These are phyloP conservation scores for Dicyrtomina minuta DNA, from an alignment of 2,888 invertebrate genomes.

Conservation along the genomic window DNA sequence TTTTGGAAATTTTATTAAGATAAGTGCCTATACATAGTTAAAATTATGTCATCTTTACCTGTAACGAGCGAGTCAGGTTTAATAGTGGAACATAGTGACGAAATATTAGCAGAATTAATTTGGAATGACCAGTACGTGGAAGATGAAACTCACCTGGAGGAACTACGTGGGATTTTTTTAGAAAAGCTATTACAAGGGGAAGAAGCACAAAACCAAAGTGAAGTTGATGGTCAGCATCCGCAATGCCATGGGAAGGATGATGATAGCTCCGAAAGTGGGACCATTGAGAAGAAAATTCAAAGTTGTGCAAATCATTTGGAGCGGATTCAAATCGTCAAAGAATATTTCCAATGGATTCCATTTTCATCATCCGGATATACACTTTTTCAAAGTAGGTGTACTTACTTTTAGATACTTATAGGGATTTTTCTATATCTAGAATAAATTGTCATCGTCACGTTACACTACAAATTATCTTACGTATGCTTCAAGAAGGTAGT, in stretches of 20 bases:
- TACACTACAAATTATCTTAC: too few relatives aligned
- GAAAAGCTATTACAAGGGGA: neutral
- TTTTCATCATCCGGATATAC: too few relatives aligned
- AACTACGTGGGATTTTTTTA: conserved; percentile 9
- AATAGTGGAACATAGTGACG: too few relatives aligned
- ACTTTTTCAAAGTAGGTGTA: conserved; percentile 20
- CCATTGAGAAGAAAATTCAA: neutral
- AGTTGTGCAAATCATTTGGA: conserved; percentile 11
- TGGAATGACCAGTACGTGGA: neutral
- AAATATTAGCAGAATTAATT: too few relatives aligned
- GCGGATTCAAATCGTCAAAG: conserved; percentile 5
- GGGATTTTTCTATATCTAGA: neutral
- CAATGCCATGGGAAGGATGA: too few relatives aligned
- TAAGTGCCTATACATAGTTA: too few relatives aligned
- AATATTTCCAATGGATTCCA: conserved; percentile 27
- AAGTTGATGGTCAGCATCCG: too few relatives aligned
- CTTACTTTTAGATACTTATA: neutral
- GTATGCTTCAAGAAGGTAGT: too few relatives aligned
- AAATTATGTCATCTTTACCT: too few relatives aligned
- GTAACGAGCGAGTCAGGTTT: too few relatives aligned
- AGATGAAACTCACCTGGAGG: conserved; percentile 2
- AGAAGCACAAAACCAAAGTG: neutral
- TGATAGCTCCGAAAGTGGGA: too few relatives aligned
- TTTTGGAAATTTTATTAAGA: too few relatives aligned
- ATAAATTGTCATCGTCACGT: neutral